Evolutionary conservation across 2,113 vertebrate genomes (phyloP), one percentile per base, ranked within the genome.

Genomic region (Gadus chalcogrammus): DNA sequence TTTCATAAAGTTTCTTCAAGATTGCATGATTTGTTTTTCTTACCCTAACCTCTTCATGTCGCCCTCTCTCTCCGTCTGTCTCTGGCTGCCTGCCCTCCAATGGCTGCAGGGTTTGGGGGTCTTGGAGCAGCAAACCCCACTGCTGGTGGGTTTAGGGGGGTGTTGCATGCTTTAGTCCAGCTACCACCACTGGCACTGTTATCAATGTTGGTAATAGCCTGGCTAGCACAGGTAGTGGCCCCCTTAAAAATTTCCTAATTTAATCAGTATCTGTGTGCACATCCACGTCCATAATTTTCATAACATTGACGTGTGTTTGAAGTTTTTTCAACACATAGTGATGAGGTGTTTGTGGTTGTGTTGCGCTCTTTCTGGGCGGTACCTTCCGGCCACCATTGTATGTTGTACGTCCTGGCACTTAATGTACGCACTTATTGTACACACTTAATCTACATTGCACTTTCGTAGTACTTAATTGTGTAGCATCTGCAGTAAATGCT

Each of bases 191-290:
- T 84, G 93, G 93, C 87, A 93, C 94, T 70, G 93, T 94, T 67
- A 98, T 98, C 95, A 97, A 92, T 97, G 97, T 98, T 94, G 95
- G 94, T 93, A 99, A 95, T 95, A 96, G 92, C 93, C 93, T 98
- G 94, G 92, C 94, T 88, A 96, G 94, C 79, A 93, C 97, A 98
- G 96, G 96, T 97, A 97, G 94, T 95, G 91, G 91, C 72, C 73
- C 83, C 20, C 20, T 15, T 66, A 71, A 52, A 62, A 62, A 6
- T 62, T 9, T 13, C 61, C 28, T 31, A 17, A 13, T 31, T 64
- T 64, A 7, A 17, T 58, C 55, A 17, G 55, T 58, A 16, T 58
- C 55, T 58, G 5, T 58, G 55, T 58, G 42, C 42, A 48, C 42
- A 48, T 48, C 42, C 42, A 2, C 42, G 11, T 48, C 42, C 42